Evolutionary conservation across 2,888 invertebrate genomes (phyloP).

Genomic region (Pristionchus fissidentatus): DNA sequence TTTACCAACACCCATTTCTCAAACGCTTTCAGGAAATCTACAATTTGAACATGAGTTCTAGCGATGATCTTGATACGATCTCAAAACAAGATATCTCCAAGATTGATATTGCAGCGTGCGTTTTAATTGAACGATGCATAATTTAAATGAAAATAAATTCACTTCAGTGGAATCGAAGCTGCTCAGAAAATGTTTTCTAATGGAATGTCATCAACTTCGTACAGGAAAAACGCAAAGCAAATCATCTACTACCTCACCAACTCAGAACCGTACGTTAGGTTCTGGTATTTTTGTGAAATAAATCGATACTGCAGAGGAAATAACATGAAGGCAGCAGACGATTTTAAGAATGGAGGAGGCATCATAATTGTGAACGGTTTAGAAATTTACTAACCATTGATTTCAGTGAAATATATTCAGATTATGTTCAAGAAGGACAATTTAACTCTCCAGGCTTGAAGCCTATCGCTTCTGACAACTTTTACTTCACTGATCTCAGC

Average conservation of each 20-base stretch:
- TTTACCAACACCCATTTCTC: neutral
- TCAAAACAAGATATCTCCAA: neutral
- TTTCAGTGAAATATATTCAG: neutral
- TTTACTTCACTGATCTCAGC: neutral
- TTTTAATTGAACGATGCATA: neutral
- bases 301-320: neutral
- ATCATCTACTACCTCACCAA: conserved; percentile 37
- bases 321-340: neutral
- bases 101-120: conserved; percentile 29
- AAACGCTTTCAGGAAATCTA: neutral
- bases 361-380: conserved; percentile 29
- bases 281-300: too few species aligned
- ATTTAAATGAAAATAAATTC: neutral
- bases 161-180: conserved; percentile 10
- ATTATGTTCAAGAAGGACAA: neutral
- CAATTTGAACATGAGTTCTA: conserved; percentile 24
- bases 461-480: neutral
- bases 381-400: too few species aligned
- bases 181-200: conserved; percentile 27
- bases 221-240: conserved; percentile 6
- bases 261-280: conserved; percentile 8
- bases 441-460: neutral
- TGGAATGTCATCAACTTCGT: neutral
- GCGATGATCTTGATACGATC: neutral
- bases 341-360: neutral